Conservation (phyloP, 1,140 invertebrate species). For the Brevipalpus yothersi region DNA sequence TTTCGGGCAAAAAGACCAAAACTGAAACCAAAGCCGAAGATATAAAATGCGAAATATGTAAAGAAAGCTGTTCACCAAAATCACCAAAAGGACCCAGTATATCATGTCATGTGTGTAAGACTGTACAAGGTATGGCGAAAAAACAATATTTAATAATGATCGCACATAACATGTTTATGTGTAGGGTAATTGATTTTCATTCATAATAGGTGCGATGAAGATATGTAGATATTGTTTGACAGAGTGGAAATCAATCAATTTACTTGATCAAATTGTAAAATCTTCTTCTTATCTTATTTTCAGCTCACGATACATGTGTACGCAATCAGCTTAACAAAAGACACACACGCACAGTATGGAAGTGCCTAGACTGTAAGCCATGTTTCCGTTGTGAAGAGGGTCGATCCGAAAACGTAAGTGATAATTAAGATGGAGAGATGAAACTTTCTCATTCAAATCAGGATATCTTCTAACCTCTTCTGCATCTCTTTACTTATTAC, state of each 20-base stretch:
- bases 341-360: background rate
- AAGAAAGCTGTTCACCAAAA: background rate
- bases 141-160: too few species aligned
- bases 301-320: background rate
- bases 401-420: background rate
- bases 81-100: background rate
- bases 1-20: background rate
- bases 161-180: too few species aligned
- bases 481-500: too few species aligned
- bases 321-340: background rate
- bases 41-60: conserved; percentile 2
- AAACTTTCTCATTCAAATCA: too few species aligned
- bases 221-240: too few species aligned
- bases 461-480: too few species aligned
- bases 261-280: too few species aligned
- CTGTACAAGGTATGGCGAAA: background rate
- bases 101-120: background rate
- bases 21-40: conserved; percentile 1
- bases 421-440: background rate
- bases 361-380: background rate
- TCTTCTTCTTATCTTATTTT: too few species aligned
- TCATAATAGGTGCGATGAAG: too few species aligned
- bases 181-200: too few species aligned
- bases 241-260: too few species aligned
- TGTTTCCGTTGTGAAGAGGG: background rate